A percentile compares a stretch with the other conserved stretches of the same genome.
These are phyloP conservation scores for Hydrolagus colliei DNA, from an alignment of 2,797 vertebrate genomes.

Conservation along the genomic window DNA sequence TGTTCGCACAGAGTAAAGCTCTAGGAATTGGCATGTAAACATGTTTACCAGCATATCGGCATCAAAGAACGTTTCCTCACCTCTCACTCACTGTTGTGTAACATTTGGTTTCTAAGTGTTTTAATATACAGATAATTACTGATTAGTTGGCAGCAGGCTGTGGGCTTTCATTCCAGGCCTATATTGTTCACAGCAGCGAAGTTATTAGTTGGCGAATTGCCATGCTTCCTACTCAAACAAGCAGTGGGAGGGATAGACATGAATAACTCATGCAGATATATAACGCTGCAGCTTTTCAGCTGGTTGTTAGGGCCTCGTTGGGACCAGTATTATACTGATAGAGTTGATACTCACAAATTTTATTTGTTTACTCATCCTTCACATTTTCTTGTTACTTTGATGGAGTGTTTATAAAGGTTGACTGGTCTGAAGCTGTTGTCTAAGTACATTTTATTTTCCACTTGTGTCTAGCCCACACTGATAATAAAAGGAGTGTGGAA, in stretches of 20 bases:
- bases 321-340: not conserved
- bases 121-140: not conserved
- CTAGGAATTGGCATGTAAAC: too few relatives aligned
- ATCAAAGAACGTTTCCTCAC: too few relatives aligned
- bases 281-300: not conserved
- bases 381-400: not conserved
- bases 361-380: not conserved
- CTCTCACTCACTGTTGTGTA: too few relatives aligned
- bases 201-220: not conserved
- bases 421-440: not conserved
- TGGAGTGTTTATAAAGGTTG: not conserved
- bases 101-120: too few relatives aligned
- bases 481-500: not conserved
- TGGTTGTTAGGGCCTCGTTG: not conserved
- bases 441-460: not conserved
- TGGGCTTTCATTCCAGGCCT: not conserved
- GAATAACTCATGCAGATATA: slow-evolving; percentile 2
- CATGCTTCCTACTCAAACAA: not conserved
- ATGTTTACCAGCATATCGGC: too few relatives aligned
- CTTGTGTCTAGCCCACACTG: not conserved
- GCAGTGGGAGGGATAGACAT: not conserved
- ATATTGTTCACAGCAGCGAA: not conserved
- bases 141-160: not conserved
- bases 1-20: too few relatives aligned
- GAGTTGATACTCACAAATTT: not conserved